phyloP scores from a whole-genome alignment of 2,113 vertebrate species.

The human (Homo sapiens) region DNA sequence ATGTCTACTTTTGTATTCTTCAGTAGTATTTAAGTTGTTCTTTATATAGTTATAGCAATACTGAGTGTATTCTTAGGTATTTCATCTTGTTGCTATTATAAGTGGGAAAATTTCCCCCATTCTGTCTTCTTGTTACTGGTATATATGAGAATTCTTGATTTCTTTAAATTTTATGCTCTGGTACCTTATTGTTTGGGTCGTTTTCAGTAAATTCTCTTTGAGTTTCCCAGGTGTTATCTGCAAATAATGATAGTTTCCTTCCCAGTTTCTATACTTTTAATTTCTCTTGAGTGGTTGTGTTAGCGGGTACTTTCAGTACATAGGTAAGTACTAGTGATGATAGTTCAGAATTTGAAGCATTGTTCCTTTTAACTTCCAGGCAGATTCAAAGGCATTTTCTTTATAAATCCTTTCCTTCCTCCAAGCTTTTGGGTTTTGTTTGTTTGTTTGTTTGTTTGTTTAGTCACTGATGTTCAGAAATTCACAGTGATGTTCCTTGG shows the following conservation, averaged over 20 bases:
- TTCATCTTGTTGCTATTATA: background rate
- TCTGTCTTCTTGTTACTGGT: background rate
- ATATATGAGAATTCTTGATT: background rate
- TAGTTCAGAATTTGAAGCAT: background rate
- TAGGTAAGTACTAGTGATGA: background rate
- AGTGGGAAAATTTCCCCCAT: background rate
- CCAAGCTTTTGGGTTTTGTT: background rate
- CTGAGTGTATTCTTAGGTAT: background rate
- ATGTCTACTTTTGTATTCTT: background rate
- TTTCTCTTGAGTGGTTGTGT: background rate
- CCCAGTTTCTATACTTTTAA: background rate
- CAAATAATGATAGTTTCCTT: background rate
- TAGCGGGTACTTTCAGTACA: background rate
- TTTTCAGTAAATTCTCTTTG: conserved; percentile 1
- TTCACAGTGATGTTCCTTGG: background rate
- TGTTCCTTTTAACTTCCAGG: background rate
- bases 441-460: no score
- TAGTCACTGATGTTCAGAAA: background rate
- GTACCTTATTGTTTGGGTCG: background rate
- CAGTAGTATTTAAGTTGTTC: background rate
- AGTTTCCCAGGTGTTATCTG: background rate
- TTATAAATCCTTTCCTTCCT: background rate
- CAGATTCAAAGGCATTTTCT: conserved; percentile 41
- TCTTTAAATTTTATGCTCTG: background rate
- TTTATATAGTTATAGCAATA: background rate